Conservation (phyloP, 2,888 invertebrate species). For the Steinernema carpocapsae region DNA sequence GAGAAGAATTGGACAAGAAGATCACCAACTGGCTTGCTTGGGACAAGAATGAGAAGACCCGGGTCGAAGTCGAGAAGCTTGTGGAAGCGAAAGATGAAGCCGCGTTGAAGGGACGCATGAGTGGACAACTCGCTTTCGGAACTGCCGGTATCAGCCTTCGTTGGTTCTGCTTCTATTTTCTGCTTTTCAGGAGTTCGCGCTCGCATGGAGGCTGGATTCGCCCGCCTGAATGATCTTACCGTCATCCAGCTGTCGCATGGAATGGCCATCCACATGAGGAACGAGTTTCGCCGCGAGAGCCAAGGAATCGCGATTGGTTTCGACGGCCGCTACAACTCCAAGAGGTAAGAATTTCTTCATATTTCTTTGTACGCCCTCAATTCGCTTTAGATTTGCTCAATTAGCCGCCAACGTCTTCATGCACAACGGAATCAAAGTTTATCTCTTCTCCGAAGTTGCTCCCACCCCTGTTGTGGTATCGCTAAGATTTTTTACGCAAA, state of each 20-base stretch:
- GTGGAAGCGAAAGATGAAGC: constrained; percentile 64
- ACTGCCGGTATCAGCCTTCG: constrained; percentile 70
- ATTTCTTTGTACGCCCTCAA: too few species aligned
- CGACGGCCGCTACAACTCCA: constrained; percentile 64
- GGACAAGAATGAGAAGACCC: constrained; percentile 65
- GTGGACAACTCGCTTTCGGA: constrained; percentile 71
- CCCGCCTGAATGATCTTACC: constrained; percentile 92
- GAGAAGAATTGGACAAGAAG: constrained; percentile 47
- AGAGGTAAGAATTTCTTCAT: constrained; percentile 54
- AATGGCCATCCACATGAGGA: constrained; percentile 59
- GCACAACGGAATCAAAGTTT: constrained; percentile 79
- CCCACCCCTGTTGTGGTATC: constrained; percentile 86
- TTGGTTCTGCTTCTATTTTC: too few species aligned
- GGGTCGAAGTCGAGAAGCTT: constrained; percentile 68
- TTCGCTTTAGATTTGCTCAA: constrained; percentile 80
- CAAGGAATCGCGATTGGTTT: constrained; percentile 64
- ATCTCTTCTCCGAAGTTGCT: constrained; percentile 80
- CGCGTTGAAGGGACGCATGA: constrained; percentile 68
- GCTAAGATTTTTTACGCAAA: constrained; percentile 20
- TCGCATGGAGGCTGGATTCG: constrained; percentile 89
- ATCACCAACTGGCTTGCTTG: constrained; percentile 64
- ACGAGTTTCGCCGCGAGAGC: constrained; percentile 41
- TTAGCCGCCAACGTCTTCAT: constrained; percentile 85
- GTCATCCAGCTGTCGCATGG: constrained; percentile 76
- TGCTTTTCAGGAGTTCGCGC: constrained; percentile 84